Base-by-base conservation (phyloP, 2,888 invertebrate species). In the Acrocyrtus sp. region DNA sequence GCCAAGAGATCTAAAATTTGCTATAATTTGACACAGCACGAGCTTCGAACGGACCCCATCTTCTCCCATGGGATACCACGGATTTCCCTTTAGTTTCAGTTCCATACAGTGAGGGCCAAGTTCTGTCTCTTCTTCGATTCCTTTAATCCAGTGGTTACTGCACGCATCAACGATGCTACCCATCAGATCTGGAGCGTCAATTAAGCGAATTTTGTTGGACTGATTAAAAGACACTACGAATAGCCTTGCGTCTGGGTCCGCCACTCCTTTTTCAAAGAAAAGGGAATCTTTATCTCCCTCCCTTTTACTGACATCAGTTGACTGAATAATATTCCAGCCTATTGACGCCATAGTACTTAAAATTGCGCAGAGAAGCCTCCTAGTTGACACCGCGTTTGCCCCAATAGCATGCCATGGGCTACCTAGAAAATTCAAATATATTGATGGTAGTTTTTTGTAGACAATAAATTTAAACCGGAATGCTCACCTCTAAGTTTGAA, bases 251-350 rank as follows among this genome's bases (percentile, higher is more conserved):
- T 76, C 74, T 10, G 74, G 62, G 24, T 63, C 68, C 2, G 61
- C 65, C 12, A 21, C 15, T 3, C 53, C 58, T 27, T 69, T 41
- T 54, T 76, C 78, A 47, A 78, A 78, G 54, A 76, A 76, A 22
- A 78, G 41, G 3, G 73, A 69, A 24, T 78, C 78, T 43, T 72
- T 72, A 53, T 76, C 76, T 4, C 58, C 51, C 15, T 45, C 60
- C 15, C 66, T 58, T 51, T 76, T 76, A 29, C 74, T 76, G 1
- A 72, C 56, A 34, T 74, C 78, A 10, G 68, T 63, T 10, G 69
- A 62, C 66, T 68, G 69, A 41, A 74, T 29, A 10, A 78, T 48
- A 21, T 69, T 74, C 76, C 76, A 78, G 1, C 78, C 78, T n/a
- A 63, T 19, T 3, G 27, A 47, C 4, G 72, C 74, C 78, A 78